phyloP scores from a whole-genome alignment of 1,140 invertebrate species.

The Aphelenchoides besseyi region DNA sequence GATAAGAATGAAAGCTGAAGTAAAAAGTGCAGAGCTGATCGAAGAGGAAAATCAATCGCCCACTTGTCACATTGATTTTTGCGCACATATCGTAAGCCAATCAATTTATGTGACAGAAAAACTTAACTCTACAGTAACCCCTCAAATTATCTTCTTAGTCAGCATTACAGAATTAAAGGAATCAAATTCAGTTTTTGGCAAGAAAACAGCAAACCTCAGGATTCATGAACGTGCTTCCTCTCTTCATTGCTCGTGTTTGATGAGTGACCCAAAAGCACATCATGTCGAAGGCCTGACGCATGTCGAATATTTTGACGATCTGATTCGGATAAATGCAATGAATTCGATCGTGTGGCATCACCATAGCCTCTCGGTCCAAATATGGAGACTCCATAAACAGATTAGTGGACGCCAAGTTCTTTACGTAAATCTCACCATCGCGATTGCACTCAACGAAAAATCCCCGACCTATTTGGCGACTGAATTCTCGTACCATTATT shows the following conservation, averaged over 20 bases:
- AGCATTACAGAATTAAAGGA: too few relatives aligned
- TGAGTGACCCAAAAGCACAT: slow-evolving; percentile 15
- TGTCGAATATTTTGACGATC: not conserved
- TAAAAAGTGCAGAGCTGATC: too few relatives aligned
- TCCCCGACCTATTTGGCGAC: not conserved
- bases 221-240: not conserved
- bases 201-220: not conserved
- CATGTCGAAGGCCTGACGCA: slow-evolving; percentile 1
- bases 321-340: not conserved
- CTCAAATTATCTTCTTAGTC: too few relatives aligned
- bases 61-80: too few relatives aligned
- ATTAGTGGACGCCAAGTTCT: not conserved
- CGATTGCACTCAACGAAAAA: slow-evolving; percentile 11
- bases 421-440: slow-evolving; percentile 8
- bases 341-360: slow-evolving; percentile 6
- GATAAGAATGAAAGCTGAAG: too few relatives aligned
- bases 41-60: too few relatives aligned
- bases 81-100: too few relatives aligned
- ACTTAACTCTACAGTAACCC: too few relatives aligned
- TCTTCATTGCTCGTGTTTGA: not conserved
- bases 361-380: slow-evolving; percentile 5
- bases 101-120: too few relatives aligned
- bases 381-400: not conserved
- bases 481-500: not conserved
- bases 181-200: too few relatives aligned